Conservation (phyloP, 2,797 vertebrate genomes). For the Scleropages formosus region DNA sequence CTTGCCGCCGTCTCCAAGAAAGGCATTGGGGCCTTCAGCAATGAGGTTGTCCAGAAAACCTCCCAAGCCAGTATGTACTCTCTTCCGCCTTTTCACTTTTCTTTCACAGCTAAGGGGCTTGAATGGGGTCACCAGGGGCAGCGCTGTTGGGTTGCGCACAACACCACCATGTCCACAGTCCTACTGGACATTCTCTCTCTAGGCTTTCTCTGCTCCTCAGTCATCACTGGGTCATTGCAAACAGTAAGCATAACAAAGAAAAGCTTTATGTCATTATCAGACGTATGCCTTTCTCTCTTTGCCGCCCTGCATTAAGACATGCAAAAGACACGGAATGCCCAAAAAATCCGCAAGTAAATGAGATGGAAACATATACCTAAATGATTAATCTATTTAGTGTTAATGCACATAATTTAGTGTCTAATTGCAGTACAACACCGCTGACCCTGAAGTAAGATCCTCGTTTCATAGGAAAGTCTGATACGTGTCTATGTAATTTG, state of each 20-base stretch:
- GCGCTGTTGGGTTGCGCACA: too few species aligned
- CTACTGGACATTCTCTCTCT: too few species aligned
- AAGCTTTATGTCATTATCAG: background rate
- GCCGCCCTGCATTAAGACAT: too few species aligned
- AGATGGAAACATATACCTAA: background rate
- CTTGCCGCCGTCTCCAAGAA: conserved; percentile 90
- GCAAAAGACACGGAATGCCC: background rate
- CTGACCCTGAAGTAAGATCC: background rate
- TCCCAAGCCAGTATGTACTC: conserved; percentile 95
- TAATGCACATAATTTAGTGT: too few species aligned
- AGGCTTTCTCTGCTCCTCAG: too few species aligned
- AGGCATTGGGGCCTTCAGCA: conserved; percentile 93
- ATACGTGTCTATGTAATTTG: background rate
- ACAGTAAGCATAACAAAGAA: background rate
- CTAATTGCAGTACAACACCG: background rate
- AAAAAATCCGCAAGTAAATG: background rate
- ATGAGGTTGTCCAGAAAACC: conserved; percentile 87
- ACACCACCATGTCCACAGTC: too few species aligned
- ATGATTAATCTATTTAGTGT: background rate
- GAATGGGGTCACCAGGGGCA: too few species aligned
- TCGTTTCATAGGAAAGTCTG: too few species aligned
- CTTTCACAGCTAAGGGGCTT: too few species aligned
- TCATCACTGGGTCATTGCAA: too few species aligned
- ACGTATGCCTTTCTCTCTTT: too few species aligned
- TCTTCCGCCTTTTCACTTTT: background rate